These are phyloP conservation scores for Macrotis lagotis DNA, from an alignment of 2,113 vertebrate genomes.

Conservation along the genomic window DNA sequence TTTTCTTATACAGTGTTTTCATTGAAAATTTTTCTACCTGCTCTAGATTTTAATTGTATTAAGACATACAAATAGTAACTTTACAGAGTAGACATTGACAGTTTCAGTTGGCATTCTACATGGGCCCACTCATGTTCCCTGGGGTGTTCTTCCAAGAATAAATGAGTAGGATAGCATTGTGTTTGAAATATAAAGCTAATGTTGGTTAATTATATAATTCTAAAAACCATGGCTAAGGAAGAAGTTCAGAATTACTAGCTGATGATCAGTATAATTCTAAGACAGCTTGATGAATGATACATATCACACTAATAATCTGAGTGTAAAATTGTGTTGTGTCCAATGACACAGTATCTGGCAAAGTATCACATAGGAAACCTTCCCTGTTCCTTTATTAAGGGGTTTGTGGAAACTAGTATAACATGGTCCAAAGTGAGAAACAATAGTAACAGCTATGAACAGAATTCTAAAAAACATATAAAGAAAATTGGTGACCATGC, in stretches of 20 bases:
- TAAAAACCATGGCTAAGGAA: constrained; percentile 76
- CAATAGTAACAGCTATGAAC: constrained; percentile 56
- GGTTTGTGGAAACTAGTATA: constrained; percentile 58
- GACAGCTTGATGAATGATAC: constrained; percentile 60
- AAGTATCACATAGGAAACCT: constrained; percentile 55
- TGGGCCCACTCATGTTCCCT: constrained; percentile 69
- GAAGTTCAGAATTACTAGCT: constrained; percentile 64
- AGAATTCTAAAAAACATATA: constrained; percentile 35
- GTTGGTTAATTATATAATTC: constrained; percentile 76
- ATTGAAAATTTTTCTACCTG: constrained; percentile 45
- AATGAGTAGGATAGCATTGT: constrained; percentile 77
- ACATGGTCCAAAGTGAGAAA: constrained; percentile 62
- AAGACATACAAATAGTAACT: constrained; percentile 69
- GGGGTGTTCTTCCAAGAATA: constrained; percentile 82
- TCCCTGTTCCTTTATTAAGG: constrained; percentile 59
- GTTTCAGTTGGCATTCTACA: constrained; percentile 72
- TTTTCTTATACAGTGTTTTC: constrained; percentile 48
- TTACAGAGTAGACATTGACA: constrained; percentile 74
- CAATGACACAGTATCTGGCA: constrained; percentile 51
- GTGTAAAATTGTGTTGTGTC: constrained; percentile 27
- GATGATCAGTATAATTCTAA: constrained; percentile 71
- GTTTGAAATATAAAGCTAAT: constrained; percentile 82
- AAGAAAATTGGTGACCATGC: constrained; percentile 21
- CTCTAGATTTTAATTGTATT: constrained; percentile 57
- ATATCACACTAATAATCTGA: constrained; percentile 56